These are phyloP conservation scores for Pycnonotus jocosus DNA, from an alignment of 2,113 vertebrate species.

Conservation along the genomic window DNA sequence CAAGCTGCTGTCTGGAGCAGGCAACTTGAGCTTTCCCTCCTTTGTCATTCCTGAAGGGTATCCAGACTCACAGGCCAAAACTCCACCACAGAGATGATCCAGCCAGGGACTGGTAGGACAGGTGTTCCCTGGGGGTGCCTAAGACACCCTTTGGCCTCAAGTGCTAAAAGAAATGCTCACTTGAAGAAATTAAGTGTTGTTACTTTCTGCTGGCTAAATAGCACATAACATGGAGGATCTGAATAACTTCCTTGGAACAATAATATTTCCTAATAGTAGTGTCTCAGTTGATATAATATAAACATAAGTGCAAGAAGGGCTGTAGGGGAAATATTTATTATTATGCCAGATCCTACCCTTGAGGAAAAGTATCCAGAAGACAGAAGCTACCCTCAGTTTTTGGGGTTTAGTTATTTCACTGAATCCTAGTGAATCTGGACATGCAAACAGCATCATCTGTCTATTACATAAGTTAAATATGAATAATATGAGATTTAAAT, in stretches of 20 bases:
- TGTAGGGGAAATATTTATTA: not conserved
- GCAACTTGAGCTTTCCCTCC: not conserved
- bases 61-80: not conserved
- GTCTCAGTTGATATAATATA: not conserved
- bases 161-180: accelerated
- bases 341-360: not conserved
- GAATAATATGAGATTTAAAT: not conserved
- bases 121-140: accelerated
- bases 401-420: not conserved
- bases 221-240: not conserved
- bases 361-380: not conserved
- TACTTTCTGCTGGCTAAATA: not conserved
- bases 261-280: not conserved
- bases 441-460: not conserved
- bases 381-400: not conserved
- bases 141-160: not conserved
- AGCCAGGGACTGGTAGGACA: not conserved
- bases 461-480: not conserved
- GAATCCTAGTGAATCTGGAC: not conserved
- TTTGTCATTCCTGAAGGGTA: not conserved
- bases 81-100: not conserved
- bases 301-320: not conserved
- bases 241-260: not conserved
- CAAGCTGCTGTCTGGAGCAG: not conserved
- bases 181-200: not conserved